Evolutionary conservation across 2,113 vertebrate genomes (phyloP), one percentile per base, ranked within the genome.

Genomic region (Otus sunia): DNA sequence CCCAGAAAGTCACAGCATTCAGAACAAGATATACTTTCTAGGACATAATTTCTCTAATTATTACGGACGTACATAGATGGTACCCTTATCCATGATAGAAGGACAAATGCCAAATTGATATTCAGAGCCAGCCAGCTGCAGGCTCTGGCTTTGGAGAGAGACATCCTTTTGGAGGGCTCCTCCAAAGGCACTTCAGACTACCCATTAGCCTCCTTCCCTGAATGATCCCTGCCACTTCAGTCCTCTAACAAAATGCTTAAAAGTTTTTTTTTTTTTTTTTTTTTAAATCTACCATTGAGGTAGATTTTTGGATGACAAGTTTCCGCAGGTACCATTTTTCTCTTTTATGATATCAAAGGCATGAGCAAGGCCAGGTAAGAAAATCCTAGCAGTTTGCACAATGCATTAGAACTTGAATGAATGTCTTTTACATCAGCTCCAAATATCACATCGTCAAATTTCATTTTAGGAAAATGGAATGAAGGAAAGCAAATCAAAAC

Each of bases 401-500:
- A 23, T 1, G 8, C 60, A 12, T 66, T 23, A 71, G 68, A 71
- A 20, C 32, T 6, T 30, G 26, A 30, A 73, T 53, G 11, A 53
- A 74, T 59, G 85, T 59, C 63, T 87, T 53, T n/a, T 22, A 63
- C 43, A 47, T 12, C 68, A 59, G 32, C 53, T 84, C 72, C 72
- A 86, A 58, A 67, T 37, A 60, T 2, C 88, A 64, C 71, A 21
- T 3, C 4, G 3, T 49, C 45, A 83, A 79, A 18, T 72, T 79
- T 64, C 71, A 27, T 64, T 79, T 75, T 6, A 52, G 78, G 52
- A 66, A 55, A 80, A 37, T 0, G 0, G 36, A 71, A 69, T 7
- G 71, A 93, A 69, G 78, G 52, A 68, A 86, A 94, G 45, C 55
- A 66, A 84, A 88, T 83, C 86, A 90, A 92, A 94, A 91, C 75